Evolutionary conservation across 2,113 vertebrate genomes (phyloP), one percentile per base, ranked within the genome.

Genomic region (Prochilodus magdalenae): DNA sequence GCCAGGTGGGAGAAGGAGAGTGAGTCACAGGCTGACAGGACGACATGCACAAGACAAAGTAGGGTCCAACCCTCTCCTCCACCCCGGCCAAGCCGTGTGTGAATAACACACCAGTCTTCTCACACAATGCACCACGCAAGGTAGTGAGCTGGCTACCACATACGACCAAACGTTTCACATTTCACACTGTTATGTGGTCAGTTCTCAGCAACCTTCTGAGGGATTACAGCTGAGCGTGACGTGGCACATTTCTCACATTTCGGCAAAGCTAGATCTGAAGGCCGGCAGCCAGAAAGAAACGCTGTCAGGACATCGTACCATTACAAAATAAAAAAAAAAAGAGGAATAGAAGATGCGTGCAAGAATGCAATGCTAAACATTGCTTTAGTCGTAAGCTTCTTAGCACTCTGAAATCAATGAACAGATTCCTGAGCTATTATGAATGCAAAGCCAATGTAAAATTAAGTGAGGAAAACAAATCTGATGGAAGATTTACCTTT

Each of bases 381-480:
- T 47, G 91, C 91, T 91, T 93, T 88, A 89, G 86, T 87, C 91
- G 91, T 94, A 93, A 94, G 91, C 93, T 91, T 91, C 94, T 95
- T 90, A 87, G 87, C 87, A 83, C 81, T 87, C 81, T 76, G 81
- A 89, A 88, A 86, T 87, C 93, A 93, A 93, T 94, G 92, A 88
- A 91, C 94, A 87, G 83, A 87, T 87, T 75, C 86, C 69, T 65
- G 80, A 95, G 93, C 92, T 93, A 94, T 91, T 92, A 88, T 87
- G 73, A 87, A 85, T 83, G 84, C 75, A 89, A 91, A 90, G 77
- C 82, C 47, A 81, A 88, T 75, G 40, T 70, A 80, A 80, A 77
- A 80, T 51, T 88, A 89, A 89, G 81, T 83, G 78, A 76, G 16
- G 80, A 80, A 87, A 91, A 89, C 67, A 86, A 77, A 80, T 71